Conservation (phyloP, 2,797 vertebrate species). For the Poecile montanus region DNA sequence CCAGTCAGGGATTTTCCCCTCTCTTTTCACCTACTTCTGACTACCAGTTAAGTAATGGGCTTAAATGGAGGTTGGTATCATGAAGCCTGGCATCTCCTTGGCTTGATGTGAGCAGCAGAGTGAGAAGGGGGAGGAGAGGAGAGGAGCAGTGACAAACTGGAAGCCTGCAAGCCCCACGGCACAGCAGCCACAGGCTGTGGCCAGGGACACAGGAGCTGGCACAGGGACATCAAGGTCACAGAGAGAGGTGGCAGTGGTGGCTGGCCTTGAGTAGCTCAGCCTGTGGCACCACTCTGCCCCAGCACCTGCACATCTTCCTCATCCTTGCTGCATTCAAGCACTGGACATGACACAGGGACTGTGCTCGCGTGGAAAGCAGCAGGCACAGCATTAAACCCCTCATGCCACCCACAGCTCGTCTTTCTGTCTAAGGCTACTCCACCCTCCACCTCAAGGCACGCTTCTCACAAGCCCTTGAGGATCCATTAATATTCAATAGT, state of each 20-base stretch:
- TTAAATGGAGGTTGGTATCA: not conserved
- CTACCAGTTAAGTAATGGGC: not conserved
- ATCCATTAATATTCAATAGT: not conserved
- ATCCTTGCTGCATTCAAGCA: accelerated
- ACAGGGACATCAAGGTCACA: not conserved
- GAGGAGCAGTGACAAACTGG: not conserved
- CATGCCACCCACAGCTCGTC: accelerated
- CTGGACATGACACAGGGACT: accelerated
- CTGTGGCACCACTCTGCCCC: accelerated
- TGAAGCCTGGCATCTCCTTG: not conserved
- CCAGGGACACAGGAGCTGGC: not conserved
- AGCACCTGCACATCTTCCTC: not conserved
- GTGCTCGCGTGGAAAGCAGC: accelerated
- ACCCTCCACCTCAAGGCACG: not conserved
- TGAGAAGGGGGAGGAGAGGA: not conserved
- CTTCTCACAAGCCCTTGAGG: not conserved
- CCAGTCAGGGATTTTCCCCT: not conserved
- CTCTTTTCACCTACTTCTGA: not conserved
- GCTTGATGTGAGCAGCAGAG: not conserved
- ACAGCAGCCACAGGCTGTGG: accelerated
- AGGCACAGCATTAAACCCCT: not conserved
- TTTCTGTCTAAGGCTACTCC: not conserved
- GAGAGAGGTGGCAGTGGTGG: not conserved
- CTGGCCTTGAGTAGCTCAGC: not conserved
- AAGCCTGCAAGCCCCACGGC: accelerated